Evolutionary conservation across 2,888 invertebrate species (phyloP), one percentile per base, ranked within the genome.

Genomic region (Thymelicus sylvestris): DNA sequence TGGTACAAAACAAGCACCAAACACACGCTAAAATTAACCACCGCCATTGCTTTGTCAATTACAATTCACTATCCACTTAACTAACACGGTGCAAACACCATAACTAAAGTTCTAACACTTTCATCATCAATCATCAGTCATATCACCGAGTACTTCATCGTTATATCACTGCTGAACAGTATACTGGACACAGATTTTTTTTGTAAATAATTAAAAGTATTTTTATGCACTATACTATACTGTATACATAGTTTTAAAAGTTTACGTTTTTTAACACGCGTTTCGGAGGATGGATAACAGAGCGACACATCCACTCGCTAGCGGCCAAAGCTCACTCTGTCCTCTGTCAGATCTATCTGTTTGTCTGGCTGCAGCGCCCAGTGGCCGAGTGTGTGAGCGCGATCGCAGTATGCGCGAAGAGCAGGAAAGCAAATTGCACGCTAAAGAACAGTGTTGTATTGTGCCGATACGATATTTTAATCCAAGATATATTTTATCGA

Each of bases 1-100:
- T 90, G 91, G 82, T 90, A 90, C 78, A 92, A 76, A 73, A 93
- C 79, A 77, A 93, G 84, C 76, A 92, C 83, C 74, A 92, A 81
- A 80, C 87, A 92, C 81, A 93, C 79, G 85, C 89, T 85, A 82
- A 91, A 86, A 88, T 93, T 92, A 81, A 90, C 82, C 78, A 87
- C 83, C 77, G 92, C 92, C 93, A 93, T 93, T 74, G 80, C 82
- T 79, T 63, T 74, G 79, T 83, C 84, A 86, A 88, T 88, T 87
- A 84, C 75, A 81, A 82, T 81, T 84, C 87, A 86, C 83, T 70
- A 65, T 38, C 24, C 57, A 57, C 57, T 24, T 13, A 83, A 86
- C 76, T 84, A 86, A 80, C 74, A 85, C 83, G 79, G 82, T 77
- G 76, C 82, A 83, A 83, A 85, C 86, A 88, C 83, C 86, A 89